These are phyloP conservation scores for Sitta carolinensis DNA, from an alignment of 2,797 vertebrate species.

Conservation along the genomic window DNA sequence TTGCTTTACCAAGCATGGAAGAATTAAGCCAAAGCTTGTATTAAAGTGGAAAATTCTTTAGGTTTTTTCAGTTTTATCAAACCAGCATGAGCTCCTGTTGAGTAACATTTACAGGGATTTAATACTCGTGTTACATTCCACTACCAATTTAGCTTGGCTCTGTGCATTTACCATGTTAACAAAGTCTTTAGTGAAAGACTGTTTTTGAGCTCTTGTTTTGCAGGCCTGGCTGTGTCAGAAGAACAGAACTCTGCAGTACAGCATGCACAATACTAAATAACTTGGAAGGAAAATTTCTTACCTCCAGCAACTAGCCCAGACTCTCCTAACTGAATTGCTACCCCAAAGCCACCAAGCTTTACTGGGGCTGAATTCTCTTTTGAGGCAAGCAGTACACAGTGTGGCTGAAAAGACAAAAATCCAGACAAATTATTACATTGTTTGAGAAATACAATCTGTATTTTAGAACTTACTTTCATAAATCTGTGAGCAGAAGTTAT, in stretches of 20 bases:
- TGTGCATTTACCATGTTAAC: background rate
- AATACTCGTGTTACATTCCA: background rate
- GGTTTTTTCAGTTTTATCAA: background rate
- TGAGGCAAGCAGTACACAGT: slow-evolving; percentile 96
- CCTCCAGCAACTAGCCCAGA: slow-evolving; percentile 98
- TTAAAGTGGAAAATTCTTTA: background rate
- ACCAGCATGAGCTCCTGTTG: background rate
- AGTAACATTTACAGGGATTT: background rate
- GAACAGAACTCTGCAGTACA: background rate
- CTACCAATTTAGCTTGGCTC: background rate
- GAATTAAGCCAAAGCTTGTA: background rate
- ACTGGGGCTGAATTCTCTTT: slow-evolving; percentile 98
- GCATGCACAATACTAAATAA: background rate
- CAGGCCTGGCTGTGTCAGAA: background rate
- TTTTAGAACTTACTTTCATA: background rate
- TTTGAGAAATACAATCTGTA: background rate
- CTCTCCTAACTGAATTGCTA: slow-evolving; percentile 96
- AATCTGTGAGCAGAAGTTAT: background rate
- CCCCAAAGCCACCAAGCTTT: slow-evolving; percentile 96
- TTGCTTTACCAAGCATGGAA: background rate
- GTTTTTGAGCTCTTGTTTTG: background rate
- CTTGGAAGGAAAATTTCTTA: slow-evolving; percentile 74
- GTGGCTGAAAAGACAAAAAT: slow-evolving; percentile 83
- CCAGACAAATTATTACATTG: background rate
- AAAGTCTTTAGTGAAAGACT: background rate